Base-by-base conservation (phyloP, 2,888 invertebrate species). In the Frankliniella fusca region DNA sequence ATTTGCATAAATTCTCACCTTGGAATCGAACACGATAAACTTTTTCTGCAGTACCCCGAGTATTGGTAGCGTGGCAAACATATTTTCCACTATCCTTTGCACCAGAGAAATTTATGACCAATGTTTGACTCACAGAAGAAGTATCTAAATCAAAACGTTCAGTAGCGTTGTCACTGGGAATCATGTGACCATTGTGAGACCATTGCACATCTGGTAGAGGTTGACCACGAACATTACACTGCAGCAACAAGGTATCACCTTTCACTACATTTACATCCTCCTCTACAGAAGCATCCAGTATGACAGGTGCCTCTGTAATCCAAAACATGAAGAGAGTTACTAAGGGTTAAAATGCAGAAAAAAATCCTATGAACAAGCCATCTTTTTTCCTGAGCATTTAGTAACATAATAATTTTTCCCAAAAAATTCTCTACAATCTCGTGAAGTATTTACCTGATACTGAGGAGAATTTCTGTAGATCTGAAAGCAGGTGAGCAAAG, bases 61-160 rank as follows among this genome's bases (percentile, higher is more conserved):
- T 87, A 86, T 92, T 93, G n/a, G 86, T 86, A 0, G 93, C 93
- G 20, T 89, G 88, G 84, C 93, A 93, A 0, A 89, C 90, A 86
- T 90, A 92, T 38, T 89, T 85, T 0, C 92, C 92, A 80, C 88
- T 89, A 23, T 91, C 88, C 48, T 80, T 38, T 48, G 65, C n/a
- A 49, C 80, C 81, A 27, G 80, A 79, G 49, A 80, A 81, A 80
- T 70, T 80, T 18, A 83, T 80, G 81, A 48, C 79, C 82, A 82
- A 70, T 3, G 38, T 49, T 28, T 48, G 80, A 81, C n/a, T 27
- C n/a, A 82, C 23, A 83, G 28, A 81, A n/a, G 65, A 81, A 10
- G 28, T 48, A 81, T 48, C 50, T 20, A 82, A 79, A 27, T 81
- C 82, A 82, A 80, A 83, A 65, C 28, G 81, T 80, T 81, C 82